A percentile compares a stretch with the other conserved stretches of the same genome.
Conservation (phyloP, 2,797 vertebrate species). For the Acrossocheilus fasciatus region DNA sequence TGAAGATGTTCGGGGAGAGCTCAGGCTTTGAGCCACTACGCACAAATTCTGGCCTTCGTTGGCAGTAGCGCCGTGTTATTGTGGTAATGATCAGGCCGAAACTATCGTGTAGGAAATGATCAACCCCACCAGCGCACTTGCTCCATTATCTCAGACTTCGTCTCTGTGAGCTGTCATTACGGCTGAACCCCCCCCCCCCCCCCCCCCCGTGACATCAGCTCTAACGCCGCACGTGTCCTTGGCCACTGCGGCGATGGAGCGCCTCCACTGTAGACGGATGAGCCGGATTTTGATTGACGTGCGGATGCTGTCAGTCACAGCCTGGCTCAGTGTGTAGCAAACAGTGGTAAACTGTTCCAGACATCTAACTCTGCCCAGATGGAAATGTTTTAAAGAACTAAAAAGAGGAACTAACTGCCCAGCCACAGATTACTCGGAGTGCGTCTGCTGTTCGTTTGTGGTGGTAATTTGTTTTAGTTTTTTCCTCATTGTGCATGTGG, state of each 20-base stretch:
- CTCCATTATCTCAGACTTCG: slow-evolving; percentile 32
- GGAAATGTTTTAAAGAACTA: slow-evolving; percentile 56
- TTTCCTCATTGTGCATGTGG: slow-evolving; percentile 14
- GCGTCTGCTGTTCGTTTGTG: slow-evolving; percentile 41
- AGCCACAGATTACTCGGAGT: slow-evolving; percentile 31
- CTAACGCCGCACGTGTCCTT: slow-evolving; percentile 32
- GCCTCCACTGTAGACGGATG: slow-evolving; percentile 19
- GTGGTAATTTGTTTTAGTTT: slow-evolving; percentile 38
- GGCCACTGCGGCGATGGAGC: slow-evolving; percentile 28
- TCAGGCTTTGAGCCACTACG: background rate
- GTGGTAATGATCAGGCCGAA: slow-evolving; percentile 33
- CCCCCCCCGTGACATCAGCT: slow-evolving; percentile 18
- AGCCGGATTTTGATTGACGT: slow-evolving; percentile 46
- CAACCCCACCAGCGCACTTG: background rate
- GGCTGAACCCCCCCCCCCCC: background rate
- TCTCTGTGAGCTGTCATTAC: slow-evolving; percentile 48
- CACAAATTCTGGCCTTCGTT: background rate
- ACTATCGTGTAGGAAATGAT: slow-evolving; percentile 31
- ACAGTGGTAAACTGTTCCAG: slow-evolving; percentile 47
- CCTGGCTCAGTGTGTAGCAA: slow-evolving; percentile 36
- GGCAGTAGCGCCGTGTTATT: slow-evolving; percentile 5
- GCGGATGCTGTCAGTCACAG: slow-evolving; percentile 47
- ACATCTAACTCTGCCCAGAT: slow-evolving; percentile 50
- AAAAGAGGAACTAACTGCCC: slow-evolving; percentile 50
- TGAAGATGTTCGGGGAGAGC: slow-evolving; percentile 41